Evolutionary conservation across 2,113 vertebrate species (phyloP).

Genomic region (Rhinoptilus africanus): DNA sequence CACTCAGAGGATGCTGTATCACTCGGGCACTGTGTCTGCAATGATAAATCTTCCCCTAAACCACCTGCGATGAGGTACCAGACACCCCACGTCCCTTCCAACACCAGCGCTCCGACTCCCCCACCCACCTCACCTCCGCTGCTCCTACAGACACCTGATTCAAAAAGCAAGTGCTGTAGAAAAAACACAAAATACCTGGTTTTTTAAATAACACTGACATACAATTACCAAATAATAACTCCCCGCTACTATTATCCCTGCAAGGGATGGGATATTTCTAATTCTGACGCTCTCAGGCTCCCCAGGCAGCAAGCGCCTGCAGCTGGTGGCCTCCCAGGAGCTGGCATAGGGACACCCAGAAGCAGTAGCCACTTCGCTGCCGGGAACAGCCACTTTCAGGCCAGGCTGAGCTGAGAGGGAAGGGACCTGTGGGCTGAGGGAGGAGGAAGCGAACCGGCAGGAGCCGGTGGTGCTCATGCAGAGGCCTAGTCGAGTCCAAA

Average conservation of each 20-base stretch:
- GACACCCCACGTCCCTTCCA: accelerated
- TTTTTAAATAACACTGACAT: background rate
- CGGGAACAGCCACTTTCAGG: accelerated
- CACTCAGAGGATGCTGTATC: background rate
- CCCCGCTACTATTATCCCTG: background rate
- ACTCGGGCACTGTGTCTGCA: background rate
- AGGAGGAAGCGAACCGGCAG: accelerated
- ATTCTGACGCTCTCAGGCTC: background rate
- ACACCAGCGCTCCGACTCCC: background rate
- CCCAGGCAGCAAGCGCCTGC: too few relatives aligned
- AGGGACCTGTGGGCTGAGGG: accelerated
- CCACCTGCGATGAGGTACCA: background rate
- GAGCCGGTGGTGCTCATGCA: accelerated
- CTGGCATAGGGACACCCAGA: accelerated
- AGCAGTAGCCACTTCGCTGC: background rate
- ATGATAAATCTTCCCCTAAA: background rate
- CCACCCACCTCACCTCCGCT: background rate
- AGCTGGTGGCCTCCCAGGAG: accelerated
- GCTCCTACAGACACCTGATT: background rate
- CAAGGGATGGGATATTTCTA: accelerated
- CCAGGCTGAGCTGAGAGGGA: background rate
- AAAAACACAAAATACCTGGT: background rate
- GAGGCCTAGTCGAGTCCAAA: background rate
- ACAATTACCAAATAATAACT: background rate
- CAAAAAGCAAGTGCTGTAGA: background rate